phyloP scores from a whole-genome alignment of 2,888 invertebrate genomes.

The Melanotus villosus region DNA sequence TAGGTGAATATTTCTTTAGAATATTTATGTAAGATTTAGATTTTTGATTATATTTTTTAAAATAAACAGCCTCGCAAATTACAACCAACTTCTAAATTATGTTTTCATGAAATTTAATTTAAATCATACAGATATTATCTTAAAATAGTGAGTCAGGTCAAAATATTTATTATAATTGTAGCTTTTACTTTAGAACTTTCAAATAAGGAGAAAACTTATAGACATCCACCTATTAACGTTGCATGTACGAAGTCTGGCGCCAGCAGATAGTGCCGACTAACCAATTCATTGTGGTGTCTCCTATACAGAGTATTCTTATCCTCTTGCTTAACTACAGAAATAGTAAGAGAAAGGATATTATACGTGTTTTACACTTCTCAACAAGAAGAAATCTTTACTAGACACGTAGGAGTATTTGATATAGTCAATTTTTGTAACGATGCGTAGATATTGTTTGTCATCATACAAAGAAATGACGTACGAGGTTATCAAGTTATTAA shows the following conservation, averaged over 20 bases:
- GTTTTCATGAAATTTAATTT: too few relatives aligned
- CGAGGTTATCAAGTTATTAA: too few relatives aligned
- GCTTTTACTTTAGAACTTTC: slow-evolving; percentile 10
- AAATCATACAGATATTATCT: too few relatives aligned
- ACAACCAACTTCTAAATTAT: too few relatives aligned
- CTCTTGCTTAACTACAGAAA: slow-evolving; percentile 4
- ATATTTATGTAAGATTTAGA: too few relatives aligned
- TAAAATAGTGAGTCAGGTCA: slow-evolving; percentile 1
- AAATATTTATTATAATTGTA: slow-evolving; percentile 19
- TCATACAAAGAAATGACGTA: not conserved
- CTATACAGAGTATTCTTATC: not conserved
- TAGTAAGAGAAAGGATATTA: not conserved
- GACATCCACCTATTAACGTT: slow-evolving; percentile 21
- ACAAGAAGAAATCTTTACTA: slow-evolving; percentile 1
- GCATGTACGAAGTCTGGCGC: slow-evolving; percentile 35
- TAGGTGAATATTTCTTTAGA: too few relatives aligned
- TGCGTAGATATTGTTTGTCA: slow-evolving; percentile 10
- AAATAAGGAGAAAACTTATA: slow-evolving; percentile 29
- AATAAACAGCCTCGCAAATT: too few relatives aligned
- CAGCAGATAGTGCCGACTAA: slow-evolving; percentile 28
- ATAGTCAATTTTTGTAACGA: slow-evolving; percentile 12
- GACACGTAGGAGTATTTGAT: slow-evolving; percentile 29
- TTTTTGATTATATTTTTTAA: too few relatives aligned
- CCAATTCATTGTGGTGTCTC: slow-evolving; percentile 18
- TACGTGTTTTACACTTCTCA: too few relatives aligned